phyloP scores from a whole-genome alignment of 2,113 vertebrate species.

The Gopherus evgoodei region DNA sequence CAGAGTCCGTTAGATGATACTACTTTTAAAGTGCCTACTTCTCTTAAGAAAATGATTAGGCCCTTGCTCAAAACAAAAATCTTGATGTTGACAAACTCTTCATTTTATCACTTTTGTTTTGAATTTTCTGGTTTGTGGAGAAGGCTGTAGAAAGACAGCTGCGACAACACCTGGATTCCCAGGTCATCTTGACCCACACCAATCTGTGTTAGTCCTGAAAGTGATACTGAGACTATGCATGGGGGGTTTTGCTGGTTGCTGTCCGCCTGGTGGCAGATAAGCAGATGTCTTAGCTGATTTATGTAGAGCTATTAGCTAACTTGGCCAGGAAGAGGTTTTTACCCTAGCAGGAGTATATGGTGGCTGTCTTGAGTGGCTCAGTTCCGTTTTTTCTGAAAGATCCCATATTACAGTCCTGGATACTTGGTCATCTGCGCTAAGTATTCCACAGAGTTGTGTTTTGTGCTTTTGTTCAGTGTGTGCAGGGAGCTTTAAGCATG shows the following conservation, averaged over 20 bases:
- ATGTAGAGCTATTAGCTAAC: rapidly evolving
- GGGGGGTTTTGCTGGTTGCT: rapidly evolving
- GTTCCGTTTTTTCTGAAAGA: not conserved
- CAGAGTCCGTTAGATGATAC: rapidly evolving
- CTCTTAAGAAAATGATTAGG: not conserved
- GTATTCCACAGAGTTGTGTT: not conserved
- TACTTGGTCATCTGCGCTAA: rapidly evolving
- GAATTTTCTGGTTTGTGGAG: not conserved
- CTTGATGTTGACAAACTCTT: not conserved
- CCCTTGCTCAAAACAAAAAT: not conserved
- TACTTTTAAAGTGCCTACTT: not conserved
- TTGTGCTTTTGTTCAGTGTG: not conserved
- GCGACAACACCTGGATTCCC: not conserved
- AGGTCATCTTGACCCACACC: not conserved
- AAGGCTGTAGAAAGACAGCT: not conserved
- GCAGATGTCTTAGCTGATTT: rapidly evolving
- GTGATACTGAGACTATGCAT: rapidly evolving
- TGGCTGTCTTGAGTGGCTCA: not conserved
- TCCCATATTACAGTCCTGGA: not conserved
- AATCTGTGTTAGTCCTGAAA: not conserved
- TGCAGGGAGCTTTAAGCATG: rapidly evolving
- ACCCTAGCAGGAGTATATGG: not conserved
- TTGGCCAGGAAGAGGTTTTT: not conserved
- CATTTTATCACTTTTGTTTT: not conserved
- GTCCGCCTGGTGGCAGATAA: not conserved